Base-by-base conservation (phyloP, 1,140 invertebrate genomes). In the Drosophila hydei region DNA sequence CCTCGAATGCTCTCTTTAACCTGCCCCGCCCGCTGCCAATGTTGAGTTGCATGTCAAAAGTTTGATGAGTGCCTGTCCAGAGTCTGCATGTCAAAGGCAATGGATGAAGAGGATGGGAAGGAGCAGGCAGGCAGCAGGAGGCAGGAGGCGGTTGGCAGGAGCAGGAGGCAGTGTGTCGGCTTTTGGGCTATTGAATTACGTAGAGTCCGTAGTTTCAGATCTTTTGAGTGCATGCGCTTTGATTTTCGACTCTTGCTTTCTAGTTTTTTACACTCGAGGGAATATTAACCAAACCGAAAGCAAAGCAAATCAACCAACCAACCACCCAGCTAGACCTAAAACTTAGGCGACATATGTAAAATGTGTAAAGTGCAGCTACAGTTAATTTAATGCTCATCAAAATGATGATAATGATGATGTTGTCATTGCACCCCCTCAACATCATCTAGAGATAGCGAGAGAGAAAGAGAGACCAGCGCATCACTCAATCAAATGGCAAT, bases 401-500 rank as follows among this genome's bases (percentile, higher is more conserved):
- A 40, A 36, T 23, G 63, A 62, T 58, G 63, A 78, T 68, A 54
- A 76, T 69, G 50, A 58, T 60, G 64, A 40, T 40, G n/a, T 12
- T 51, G 14, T 11, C 19, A 21, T 50, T 56, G 68, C 81, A 75
- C 30, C 9, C 81, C 81, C 80, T 84, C 72, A 48, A 60, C 40
- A 48, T 11, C 30, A 33, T 1, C 30, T 11, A 33, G 30, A 33
- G 30, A 11, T 3, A 3, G 25, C 3, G 25, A 27, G 25, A 27
- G 25, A 27, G 25, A 27, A 6, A 7, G 25, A 27, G 25, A 4
- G 68, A 47, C 58, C 30, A 36, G 56, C 79, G 83, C 83, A 88
- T 88, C 84, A 89, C 74, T 89, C 85, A 89, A 89, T 89, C 85
- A 89, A 89, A 90, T 54, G 77, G 77, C 85, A 89, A 89, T 89